Base-by-base conservation (phyloP, 2,888 invertebrate species). In the Dioctria linearis region DNA sequence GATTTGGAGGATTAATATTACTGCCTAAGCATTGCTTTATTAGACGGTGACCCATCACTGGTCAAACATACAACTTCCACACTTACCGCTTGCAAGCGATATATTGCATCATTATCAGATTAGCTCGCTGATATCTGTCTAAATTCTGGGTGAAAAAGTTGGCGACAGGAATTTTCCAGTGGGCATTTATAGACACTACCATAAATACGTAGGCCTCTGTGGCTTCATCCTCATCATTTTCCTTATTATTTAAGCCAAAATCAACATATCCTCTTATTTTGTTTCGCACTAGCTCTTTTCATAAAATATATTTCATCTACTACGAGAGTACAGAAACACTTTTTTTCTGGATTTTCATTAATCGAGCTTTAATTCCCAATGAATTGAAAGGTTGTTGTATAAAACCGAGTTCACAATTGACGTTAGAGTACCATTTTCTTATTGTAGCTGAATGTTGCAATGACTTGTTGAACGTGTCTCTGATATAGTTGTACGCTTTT, bases 41-140 rank as follows among this genome's bases (percentile, higher is more conserved):
- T 54, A 11, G 5, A 54, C 3, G 5, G 5, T 11, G 54, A 11
- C 54, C 54, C 54, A 54, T 54, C 11, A 11, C 54, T 9, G 11
- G 11, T 54, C 3, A 11, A 11, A 54, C 9, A 11, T 4, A 54
- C 54, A 9, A 54, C 11, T 11, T 46, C 46, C 8, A 46, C 8
- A 46, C 8, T 11, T 11, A 46, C 5, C 46, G 5, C 6, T 11
- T 54, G 54, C n/a, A 54, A 11, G 3, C n/a, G n/a, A n/a, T n/a
- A n/a, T n/a, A n/a, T n/a, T n/a, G n/a, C n/a, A n/a, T n/a, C n/a
- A 54, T 1, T 3, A 54, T n/a, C 1, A 54, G 2, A 54, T 54
- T 54, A 1, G 1, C 3, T 4, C 54, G 6, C 3, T 54, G 4
- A 0, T 54, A 0, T 2, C 3, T 3, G 1, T 0, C 1, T 11